Evolutionary conservation across 1,140 invertebrate genomes (phyloP).

Genomic region (Gonatopus flavifemur): DNA sequence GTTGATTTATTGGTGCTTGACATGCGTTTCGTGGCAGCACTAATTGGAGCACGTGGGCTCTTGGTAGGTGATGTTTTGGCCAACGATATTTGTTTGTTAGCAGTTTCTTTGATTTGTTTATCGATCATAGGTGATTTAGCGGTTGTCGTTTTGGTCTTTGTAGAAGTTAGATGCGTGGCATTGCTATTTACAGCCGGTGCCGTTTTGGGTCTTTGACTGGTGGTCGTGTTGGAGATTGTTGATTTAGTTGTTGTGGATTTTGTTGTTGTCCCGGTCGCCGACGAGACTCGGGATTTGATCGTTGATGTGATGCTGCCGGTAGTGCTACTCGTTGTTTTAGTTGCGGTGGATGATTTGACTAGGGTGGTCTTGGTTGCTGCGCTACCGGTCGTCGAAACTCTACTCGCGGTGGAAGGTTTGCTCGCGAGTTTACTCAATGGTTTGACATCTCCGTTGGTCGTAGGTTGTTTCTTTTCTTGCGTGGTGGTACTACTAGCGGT

Average conservation of each 20-base stretch:
- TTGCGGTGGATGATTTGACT: slow-evolving; percentile 28
- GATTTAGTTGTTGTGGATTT: slow-evolving; percentile 2
- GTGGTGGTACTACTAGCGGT: too few species aligned
- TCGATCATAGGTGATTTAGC: slow-evolving; percentile 55
- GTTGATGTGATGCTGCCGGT: slow-evolving; percentile 10
- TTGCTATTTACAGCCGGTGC: slow-evolving; percentile 29
- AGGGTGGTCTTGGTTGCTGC: slow-evolving; percentile 16
- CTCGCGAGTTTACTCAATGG: slow-evolving; percentile 25
- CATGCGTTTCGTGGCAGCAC: slow-evolving; percentile 19
- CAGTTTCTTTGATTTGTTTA: slow-evolving; percentile 63
- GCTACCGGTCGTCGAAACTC: slow-evolving; percentile 1
- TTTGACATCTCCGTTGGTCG: slow-evolving; percentile 61
- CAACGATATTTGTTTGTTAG: slow-evolving; percentile 63
- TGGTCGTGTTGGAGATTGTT: slow-evolving; percentile 8
- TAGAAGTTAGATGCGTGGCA: slow-evolving; percentile 9
- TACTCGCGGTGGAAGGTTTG: slow-evolving; percentile 15
- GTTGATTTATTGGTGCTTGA: slow-evolving; percentile 6
- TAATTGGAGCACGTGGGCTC: slow-evolving; percentile 42
- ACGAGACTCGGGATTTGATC: slow-evolving; percentile 25
- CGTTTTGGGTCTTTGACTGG: slow-evolving; percentile 36
- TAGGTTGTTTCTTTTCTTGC: slow-evolving; percentile 58
- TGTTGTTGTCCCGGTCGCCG: slow-evolving; percentile 5
- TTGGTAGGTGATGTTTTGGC: slow-evolving; percentile 46
- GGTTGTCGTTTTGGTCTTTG: slow-evolving; percentile 18
- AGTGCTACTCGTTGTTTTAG: slow-evolving; percentile 1